Percentiles rank a stretch among this genome's conserved stretches.
phyloP scores from a whole-genome alignment of 2,888 invertebrate genomes.

The Odontocolon sp. region DNA sequence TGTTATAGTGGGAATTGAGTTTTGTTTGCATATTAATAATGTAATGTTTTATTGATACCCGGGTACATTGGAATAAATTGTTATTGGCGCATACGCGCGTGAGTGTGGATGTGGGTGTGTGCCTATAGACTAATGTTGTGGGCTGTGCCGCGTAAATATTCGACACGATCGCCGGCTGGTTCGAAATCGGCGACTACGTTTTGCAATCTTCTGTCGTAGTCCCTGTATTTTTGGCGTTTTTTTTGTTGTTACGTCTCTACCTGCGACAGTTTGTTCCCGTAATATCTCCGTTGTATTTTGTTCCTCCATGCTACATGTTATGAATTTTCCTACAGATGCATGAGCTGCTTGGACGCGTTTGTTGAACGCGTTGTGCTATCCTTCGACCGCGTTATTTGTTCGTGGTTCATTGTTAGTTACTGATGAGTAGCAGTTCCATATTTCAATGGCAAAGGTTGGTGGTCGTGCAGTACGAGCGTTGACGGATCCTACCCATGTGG shows the following conservation, averaged over 20 bases:
- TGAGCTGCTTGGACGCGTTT: not conserved
- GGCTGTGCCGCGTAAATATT: slow-evolving; percentile 4
- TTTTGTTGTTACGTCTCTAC: not conserved
- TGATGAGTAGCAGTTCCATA: slow-evolving; percentile 3
- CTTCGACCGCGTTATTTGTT: slow-evolving; percentile 9
- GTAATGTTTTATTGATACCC: too few species aligned
- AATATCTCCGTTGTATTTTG: not conserved
- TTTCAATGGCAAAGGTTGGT: not conserved
- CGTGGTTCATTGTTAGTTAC: slow-evolving; percentile 3
- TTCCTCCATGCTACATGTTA: not conserved
- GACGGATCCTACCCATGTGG: not conserved
- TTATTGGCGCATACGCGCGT: too few species aligned
- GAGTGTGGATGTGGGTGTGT: not conserved
- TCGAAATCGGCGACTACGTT: not conserved
- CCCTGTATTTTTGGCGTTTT: slow-evolving; percentile 4
- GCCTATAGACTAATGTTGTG: not conserved
- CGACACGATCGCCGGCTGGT: not conserved
- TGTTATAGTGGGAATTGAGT: too few species aligned
- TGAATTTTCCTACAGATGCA: not conserved
- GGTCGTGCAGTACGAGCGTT: not conserved
- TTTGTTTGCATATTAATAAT: not conserved
- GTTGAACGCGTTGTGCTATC: not conserved
- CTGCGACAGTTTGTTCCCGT: not conserved
- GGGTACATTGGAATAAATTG: too few species aligned
- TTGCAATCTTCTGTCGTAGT: not conserved